phyloP scores from a whole-genome alignment of 2,888 invertebrate genomes.

The Cyclophora punctaria region DNA sequence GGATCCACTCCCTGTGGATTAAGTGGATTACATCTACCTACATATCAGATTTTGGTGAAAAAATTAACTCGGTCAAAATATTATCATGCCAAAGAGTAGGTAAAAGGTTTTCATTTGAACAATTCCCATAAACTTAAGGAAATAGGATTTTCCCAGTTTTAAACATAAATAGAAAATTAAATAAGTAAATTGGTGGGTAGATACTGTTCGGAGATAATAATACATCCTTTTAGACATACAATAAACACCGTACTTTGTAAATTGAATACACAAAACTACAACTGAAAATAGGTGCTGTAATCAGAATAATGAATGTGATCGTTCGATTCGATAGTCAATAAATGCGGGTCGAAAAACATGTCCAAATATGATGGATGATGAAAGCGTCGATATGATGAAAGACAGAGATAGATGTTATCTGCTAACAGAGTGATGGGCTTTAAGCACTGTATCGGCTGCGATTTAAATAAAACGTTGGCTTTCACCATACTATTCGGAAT shows the following conservation, averaged over 20 bases:
- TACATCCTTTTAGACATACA: not conserved
- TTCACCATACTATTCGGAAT: too few relatives aligned
- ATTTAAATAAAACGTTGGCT: too few relatives aligned
- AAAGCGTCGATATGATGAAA: constrained; percentile 57
- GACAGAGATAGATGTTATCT: constrained; percentile 45
- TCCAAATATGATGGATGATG: constrained; percentile 67
- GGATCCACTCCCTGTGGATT: constrained; percentile 56
- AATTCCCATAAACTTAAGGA: too few relatives aligned
- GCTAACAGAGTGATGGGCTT: constrained; percentile 28
- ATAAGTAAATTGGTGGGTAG: too few relatives aligned
- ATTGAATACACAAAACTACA: constrained; percentile 5
- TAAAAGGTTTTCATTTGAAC: too few relatives aligned
- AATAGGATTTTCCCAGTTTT: too few relatives aligned
- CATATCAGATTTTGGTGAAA: constrained; percentile 43
- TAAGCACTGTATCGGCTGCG: too few relatives aligned
- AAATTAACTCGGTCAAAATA: constrained; percentile 22
- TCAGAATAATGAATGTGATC: constrained; percentile 63
- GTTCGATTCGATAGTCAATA: constrained; percentile 59
- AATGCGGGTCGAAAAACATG: constrained; percentile 66
- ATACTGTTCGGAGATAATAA: too few relatives aligned
- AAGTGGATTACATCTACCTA: constrained; percentile 32
- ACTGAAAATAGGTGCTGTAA: constrained; percentile 24
- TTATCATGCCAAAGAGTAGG: too few relatives aligned
- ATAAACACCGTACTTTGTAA: not conserved
- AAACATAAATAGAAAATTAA: too few relatives aligned